These are phyloP conservation scores for Artibeus jamaicensis DNA, from an alignment of 2,797 vertebrate species.

Conservation along the genomic window DNA sequence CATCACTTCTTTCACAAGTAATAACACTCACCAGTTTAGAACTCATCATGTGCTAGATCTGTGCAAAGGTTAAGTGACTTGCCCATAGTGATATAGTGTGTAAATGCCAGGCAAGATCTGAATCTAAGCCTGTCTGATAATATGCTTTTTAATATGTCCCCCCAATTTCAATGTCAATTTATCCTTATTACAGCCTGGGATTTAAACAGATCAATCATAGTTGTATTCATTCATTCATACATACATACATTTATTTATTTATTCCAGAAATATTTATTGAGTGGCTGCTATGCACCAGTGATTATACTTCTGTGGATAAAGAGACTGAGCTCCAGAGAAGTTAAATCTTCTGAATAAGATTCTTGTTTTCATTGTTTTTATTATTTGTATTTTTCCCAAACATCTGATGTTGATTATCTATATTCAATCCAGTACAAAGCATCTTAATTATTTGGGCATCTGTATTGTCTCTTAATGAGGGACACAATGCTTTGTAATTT, in stretches of 20 bases:
- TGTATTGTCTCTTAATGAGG: constrained; percentile 54
- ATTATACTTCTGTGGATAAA: background rate
- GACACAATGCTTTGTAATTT: constrained; percentile 58
- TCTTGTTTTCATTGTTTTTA: constrained; percentile 20
- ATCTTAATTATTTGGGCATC: constrained; percentile 69
- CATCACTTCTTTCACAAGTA: background rate
- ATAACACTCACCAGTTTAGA: background rate
- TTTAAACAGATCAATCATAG: background rate
- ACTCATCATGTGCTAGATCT: background rate
- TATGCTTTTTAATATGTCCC: background rate
- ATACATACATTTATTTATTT: background rate
- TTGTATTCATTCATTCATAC: background rate
- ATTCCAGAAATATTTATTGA: background rate
- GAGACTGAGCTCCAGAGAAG: background rate
- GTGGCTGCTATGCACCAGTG: background rate
- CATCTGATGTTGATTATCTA: constrained; percentile 58
- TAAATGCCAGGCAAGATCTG: background rate
- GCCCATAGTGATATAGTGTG: background rate
- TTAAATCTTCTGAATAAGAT: background rate
- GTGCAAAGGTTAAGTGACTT: background rate
- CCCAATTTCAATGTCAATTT: background rate
- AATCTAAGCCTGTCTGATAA: background rate
- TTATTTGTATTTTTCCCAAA: constrained; percentile 70
- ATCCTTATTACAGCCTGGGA: background rate
- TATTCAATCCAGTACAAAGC: constrained; percentile 46